Percentiles rank a stretch among this genome's conserved stretches.
phyloP scores from a whole-genome alignment of 92 coral and sea anemone species.

The Palythoa caribaeorum region DNA sequence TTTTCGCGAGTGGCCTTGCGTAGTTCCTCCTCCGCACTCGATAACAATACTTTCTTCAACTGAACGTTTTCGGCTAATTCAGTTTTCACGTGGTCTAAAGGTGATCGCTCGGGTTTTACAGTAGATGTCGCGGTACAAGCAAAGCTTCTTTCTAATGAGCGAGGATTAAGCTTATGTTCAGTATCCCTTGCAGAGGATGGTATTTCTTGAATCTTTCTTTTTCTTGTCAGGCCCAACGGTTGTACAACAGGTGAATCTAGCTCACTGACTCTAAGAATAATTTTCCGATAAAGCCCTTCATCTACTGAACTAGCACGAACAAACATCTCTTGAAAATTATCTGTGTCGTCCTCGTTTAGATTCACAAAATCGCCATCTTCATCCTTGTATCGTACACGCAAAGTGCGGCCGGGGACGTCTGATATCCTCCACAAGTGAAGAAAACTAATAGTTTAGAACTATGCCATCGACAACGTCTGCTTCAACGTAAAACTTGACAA shows the following conservation, averaged over 20 bases:
- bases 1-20: conserved; percentile 45
- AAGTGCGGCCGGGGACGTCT: conserved; percentile 2
- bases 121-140: conserved; percentile 35
- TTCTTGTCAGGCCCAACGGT: neutral
- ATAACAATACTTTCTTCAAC: conserved; percentile 39
- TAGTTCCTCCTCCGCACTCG: conserved; percentile 64
- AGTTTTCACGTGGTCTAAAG: conserved; percentile 46
- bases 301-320: conserved; percentile 55
- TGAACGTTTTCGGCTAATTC: conserved; percentile 53
- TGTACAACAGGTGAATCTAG: conserved; percentile 63
- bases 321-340: conserved; percentile 57
- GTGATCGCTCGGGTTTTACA: conserved; percentile 39
- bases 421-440: conserved; percentile 55
- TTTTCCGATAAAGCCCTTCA: conserved; percentile 51
- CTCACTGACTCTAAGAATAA: conserved; percentile 61
- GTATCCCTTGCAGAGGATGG: neutral
- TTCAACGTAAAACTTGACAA: no score
- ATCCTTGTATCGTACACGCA: no score
- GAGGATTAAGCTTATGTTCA: neutral
- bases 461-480: no score
- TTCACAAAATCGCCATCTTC: conserved; percentile 28
- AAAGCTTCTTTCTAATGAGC: conserved; percentile 4
- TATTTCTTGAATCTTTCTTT: no score
- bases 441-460: conserved; percentile 25
- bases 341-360: conserved; percentile 51